These are phyloP conservation scores for Danaus chrysippus DNA, from an alignment of 2,888 invertebrate species.

Conservation along the genomic window DNA sequence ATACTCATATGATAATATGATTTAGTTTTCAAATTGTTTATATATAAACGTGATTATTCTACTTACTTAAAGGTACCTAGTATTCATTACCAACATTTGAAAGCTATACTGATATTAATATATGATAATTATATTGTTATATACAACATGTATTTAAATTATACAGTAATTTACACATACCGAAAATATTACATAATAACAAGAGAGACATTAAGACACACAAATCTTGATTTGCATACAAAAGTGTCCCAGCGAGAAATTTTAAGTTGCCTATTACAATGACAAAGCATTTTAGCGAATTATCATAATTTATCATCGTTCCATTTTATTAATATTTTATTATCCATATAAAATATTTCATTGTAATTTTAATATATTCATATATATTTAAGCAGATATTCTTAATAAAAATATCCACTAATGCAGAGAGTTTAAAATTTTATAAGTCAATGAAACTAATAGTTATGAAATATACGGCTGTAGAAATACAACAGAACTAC, in stretches of 20 bases:
- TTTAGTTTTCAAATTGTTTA: too few relatives aligned
- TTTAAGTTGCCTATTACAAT: constrained; percentile 33
- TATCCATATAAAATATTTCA: constrained; percentile 10
- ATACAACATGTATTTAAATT: background rate
- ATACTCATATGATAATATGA: too few relatives aligned
- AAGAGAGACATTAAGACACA: constrained; percentile 29
- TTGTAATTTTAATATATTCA: background rate
- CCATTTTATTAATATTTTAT: constrained; percentile 53
- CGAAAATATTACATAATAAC: background rate
- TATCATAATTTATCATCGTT: constrained; percentile 1
- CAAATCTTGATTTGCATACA: constrained; percentile 59
- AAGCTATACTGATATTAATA: too few relatives aligned
- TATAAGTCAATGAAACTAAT: too few relatives aligned
- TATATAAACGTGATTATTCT: too few relatives aligned
- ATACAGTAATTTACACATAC: background rate
- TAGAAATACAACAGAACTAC: background rate
- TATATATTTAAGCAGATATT: background rate
- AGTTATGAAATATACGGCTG: too few relatives aligned
- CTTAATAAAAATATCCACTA: too few relatives aligned
- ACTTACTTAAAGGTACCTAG: too few relatives aligned
- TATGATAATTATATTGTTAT: too few relatives aligned
- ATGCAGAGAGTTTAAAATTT: too few relatives aligned
- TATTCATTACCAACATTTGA: too few relatives aligned
- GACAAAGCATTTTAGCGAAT: constrained; percentile 41
- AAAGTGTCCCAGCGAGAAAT: constrained; percentile 49